phyloP scores from a whole-genome alignment of 2,113 vertebrate genomes.

The Xyliphius kryptos region DNA sequence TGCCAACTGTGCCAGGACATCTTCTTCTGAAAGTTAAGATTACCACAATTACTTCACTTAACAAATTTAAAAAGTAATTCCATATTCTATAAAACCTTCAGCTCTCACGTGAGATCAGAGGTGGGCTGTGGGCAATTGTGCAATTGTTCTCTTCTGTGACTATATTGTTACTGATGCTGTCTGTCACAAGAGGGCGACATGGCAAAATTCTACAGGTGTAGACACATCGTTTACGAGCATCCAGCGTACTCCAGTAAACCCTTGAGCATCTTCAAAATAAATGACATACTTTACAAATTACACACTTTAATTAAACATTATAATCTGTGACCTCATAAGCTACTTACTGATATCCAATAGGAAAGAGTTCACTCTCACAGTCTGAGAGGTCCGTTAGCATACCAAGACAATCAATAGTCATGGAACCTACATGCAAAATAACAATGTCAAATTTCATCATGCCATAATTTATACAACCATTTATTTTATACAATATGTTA shows the following conservation, averaged over 20 bases:
- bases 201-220: slow-evolving; percentile 96
- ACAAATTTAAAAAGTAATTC: no score
- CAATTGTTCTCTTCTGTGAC: slow-evolving; percentile 79
- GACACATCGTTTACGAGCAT: slow-evolving; percentile 96
- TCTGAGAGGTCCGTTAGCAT: slow-evolving; percentile 94
- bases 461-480: neutral
- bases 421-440: slow-evolving; percentile 73
- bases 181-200: slow-evolving; percentile 75
- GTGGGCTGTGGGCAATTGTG: slow-evolving; percentile 88
- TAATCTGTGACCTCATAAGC: no score
- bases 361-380: slow-evolving; percentile 92
- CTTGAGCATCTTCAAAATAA: slow-evolving; percentile 85
- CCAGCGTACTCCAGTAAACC: slow-evolving; percentile 95
- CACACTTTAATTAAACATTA: neutral
- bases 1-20: slow-evolving; percentile 52
- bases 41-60: no score
- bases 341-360: slow-evolving; percentile 96
- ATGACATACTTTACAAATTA: no score
- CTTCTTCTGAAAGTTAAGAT: no score
- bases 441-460: neutral
- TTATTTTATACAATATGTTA: neutral
- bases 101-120: no score
- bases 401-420: slow-evolving; percentile 94
- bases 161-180: slow-evolving; percentile 76
- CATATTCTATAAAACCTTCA: no score